These are phyloP conservation scores for Pedetes capensis DNA, from an alignment of 2,113 vertebrate genomes.

Conservation along the genomic window DNA sequence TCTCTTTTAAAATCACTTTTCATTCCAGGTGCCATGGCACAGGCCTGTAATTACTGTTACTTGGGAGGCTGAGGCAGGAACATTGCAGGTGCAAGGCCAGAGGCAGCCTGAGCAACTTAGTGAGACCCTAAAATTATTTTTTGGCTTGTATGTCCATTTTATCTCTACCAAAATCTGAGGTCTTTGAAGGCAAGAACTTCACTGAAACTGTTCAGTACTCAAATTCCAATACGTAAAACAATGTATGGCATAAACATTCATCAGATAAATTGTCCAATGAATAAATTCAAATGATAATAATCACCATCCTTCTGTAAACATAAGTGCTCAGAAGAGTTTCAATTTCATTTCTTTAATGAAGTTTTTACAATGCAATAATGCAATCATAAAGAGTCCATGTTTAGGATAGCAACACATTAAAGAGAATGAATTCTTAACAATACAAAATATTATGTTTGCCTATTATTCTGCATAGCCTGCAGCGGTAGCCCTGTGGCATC, in stretches of 20 bases:
- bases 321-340: background rate
- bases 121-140: background rate
- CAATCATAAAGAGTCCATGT: background rate
- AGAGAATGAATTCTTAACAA: background rate
- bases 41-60: too few relatives aligned
- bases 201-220: background rate
- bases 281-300: background rate
- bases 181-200: background rate
- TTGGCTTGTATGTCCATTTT: background rate
- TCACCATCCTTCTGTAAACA: background rate
- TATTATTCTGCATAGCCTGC: too few relatives aligned
- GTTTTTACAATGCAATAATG: background rate
- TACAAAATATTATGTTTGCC: background rate
- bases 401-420: background rate
- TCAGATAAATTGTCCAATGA: background rate
- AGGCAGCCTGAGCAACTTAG: too few relatives aligned
- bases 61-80: too few relatives aligned
- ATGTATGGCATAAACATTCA: background rate
- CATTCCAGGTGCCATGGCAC: too few relatives aligned
- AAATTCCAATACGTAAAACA: background rate
- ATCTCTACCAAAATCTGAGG: slow-evolving; percentile 1
- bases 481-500: too few relatives aligned
- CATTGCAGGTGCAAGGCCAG: too few relatives aligned
- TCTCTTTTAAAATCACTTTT: background rate
- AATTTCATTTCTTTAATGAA: slow-evolving; percentile 25